Evolutionary conservation across 2,113 vertebrate genomes (phyloP).

Genomic region (Australoheros scitulus): DNA sequence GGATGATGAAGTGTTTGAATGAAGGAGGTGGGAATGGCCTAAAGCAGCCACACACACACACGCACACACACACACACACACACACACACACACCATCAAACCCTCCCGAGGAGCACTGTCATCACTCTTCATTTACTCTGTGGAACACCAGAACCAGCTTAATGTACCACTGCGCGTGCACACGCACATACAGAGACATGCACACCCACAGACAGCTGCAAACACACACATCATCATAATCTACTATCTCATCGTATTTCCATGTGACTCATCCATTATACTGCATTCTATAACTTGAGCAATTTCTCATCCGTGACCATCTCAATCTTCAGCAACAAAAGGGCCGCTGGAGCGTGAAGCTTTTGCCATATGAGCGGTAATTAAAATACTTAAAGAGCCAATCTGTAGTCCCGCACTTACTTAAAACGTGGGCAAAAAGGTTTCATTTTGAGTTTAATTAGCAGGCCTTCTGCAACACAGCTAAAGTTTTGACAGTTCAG

Average conservation of each 20-base stretch:
- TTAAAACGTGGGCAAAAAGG: constrained; percentile 22
- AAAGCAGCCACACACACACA: background rate
- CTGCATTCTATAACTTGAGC: constrained; percentile 58
- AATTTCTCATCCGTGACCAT: constrained; percentile 64
- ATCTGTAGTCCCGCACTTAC: constrained; percentile 15
- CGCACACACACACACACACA: background rate
- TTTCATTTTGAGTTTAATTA: constrained; percentile 49
- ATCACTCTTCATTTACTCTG: constrained; percentile 50
- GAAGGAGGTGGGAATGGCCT: background rate
- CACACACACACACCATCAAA: background rate
- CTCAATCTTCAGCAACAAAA: constrained; percentile 67
- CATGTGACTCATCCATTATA: constrained; percentile 55
- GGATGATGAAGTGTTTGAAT: background rate
- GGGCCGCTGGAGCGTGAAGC: constrained; percentile 43
- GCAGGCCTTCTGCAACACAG: constrained; percentile 1
- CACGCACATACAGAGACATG: constrained; percentile 8
- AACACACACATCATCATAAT: constrained; percentile 53
- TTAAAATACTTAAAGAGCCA: constrained; percentile 55
- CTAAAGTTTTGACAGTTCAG: constrained; percentile 27
- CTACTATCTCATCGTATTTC: constrained; percentile 56
- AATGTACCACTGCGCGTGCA: background rate
- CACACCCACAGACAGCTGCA: constrained; percentile 13
- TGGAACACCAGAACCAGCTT: constrained; percentile 25
- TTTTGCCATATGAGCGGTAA: constrained; percentile 55
- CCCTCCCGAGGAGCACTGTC: constrained; percentile 12